Evolutionary conservation across 2,888 invertebrate species (phyloP).

Genomic region (Junonia oenone): DNA sequence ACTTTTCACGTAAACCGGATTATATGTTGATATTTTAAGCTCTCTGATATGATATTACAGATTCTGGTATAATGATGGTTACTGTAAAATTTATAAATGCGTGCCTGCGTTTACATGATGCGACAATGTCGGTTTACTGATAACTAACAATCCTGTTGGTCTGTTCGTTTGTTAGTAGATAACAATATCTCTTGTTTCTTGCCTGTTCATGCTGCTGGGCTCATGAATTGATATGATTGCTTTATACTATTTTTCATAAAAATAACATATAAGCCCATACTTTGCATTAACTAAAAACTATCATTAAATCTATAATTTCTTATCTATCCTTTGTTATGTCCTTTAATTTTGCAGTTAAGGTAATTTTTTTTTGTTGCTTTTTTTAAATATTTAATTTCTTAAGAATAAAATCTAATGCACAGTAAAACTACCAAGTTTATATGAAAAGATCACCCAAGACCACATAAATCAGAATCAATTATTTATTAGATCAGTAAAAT

Average conservation of each 20-base stretch:
- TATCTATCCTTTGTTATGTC: neutral
- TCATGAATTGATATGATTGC: too few relatives aligned
- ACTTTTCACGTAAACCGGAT: conserved; percentile 17
- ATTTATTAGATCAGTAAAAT: conserved; percentile 3
- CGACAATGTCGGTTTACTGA: too few relatives aligned
- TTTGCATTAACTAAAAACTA: neutral
- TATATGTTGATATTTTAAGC: neutral
- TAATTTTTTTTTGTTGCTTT: neutral
- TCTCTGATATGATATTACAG: too few relatives aligned
- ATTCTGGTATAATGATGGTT: neutral
- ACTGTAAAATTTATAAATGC: neutral
- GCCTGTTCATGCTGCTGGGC: too few relatives aligned
- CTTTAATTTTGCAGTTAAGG: neutral
- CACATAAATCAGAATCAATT: conserved; percentile 10
- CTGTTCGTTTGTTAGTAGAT: too few relatives aligned
- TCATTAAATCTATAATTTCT: neutral
- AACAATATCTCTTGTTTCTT: too few relatives aligned
- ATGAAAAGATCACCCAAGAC: conserved; percentile 6
- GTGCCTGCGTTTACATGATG: too few relatives aligned
- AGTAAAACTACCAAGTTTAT: conserved; percentile 3
- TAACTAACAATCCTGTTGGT: too few relatives aligned
- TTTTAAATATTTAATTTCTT: neutral
- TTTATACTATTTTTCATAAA: neutral
- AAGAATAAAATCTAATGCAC: neutral
- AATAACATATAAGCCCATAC: neutral